These are phyloP conservation scores for Catharus minimus DNA, from an alignment of 2,113 vertebrate species.

Conservation along the genomic window DNA sequence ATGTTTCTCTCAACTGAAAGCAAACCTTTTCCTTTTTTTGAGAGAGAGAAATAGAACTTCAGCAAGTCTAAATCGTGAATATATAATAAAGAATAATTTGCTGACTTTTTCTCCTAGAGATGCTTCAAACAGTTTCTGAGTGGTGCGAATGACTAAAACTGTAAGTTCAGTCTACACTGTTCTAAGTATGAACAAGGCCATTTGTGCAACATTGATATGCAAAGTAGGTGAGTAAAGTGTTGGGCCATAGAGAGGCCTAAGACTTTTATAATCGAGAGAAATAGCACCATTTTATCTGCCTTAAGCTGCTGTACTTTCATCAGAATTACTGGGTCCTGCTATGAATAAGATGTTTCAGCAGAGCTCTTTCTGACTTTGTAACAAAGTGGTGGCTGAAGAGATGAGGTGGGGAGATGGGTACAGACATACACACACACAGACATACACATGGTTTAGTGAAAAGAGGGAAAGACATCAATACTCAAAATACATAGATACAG, in stretches of 20 bases:
- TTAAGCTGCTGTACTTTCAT: neutral
- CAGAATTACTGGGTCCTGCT: neutral
- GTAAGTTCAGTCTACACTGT: neutral
- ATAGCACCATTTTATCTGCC: constrained; percentile 29
- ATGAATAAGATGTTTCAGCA: neutral
- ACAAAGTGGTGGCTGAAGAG: neutral
- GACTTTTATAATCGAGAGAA: constrained; percentile 20
- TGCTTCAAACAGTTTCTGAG: neutral
- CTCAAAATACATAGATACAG: neutral
- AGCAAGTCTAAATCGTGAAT: neutral
- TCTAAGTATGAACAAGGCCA: constrained; percentile 12
- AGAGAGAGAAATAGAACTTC: neutral
- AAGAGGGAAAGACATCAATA: neutral
- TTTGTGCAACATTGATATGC: constrained; percentile 13
- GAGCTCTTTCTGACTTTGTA: neutral
- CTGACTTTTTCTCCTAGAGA: neutral
- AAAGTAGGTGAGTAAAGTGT: neutral
- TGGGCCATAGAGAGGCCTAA: neutral
- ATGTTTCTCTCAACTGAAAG: neutral
- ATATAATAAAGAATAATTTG: neutral
- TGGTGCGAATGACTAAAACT: neutral
- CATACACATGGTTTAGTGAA: neutral
- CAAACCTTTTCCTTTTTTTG: neutral
- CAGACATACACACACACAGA: too few species aligned
- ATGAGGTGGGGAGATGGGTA: neutral